Base-by-base conservation (phyloP, 2,113 vertebrate species). In the Neolamprologus modestus region DNA sequence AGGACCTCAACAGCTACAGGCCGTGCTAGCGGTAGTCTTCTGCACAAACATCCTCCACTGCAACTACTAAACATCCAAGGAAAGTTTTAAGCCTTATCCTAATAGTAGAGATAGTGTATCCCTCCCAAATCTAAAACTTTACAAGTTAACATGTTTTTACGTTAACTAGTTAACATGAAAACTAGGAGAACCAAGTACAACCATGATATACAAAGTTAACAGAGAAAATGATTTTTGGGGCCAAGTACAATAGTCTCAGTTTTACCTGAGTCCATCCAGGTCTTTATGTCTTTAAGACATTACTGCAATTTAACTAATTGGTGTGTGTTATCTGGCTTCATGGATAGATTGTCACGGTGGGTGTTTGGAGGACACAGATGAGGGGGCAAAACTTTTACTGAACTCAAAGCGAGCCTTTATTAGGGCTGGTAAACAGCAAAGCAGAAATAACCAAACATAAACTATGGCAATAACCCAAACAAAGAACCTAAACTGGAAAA, bases 1-100 rank as follows among this genome's bases (percentile, higher is more conserved):
- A 11, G 52, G 52, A 53, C n/a, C 52, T 53, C 52, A 53, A 53
- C 52, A 53, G 52, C 52, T 53, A 53, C 8, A 52, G 3, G 50
- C 50, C 0, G 50, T 5, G 11, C 45, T 4, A 50, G 16, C 4
- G 2, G 47, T 50, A 50, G 47, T 17, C 16, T 50, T 0, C 0
- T 50, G 47, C 47, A 17, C 16, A 50, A 50, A 50, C 0, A 50
- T 50, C 0, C 47, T 50, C 47, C 47, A 50, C 47, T 50, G 47
- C 16, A 50, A 50, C 47, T 50, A 50, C 47, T 50, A 50, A 50
- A 50, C 16, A 50, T 19, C 47, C 16, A 50, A 52, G 47, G 8
- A 52, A 9, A 5, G 47, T 9, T 50, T 50, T 50, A 50, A 52
- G 47, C 47, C 47, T 52, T 52, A 52, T 52, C 4, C 47, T 52